Evolutionary conservation across 2,113 vertebrate species (phyloP).

Genomic region (Tonatia bakeri): DNA sequence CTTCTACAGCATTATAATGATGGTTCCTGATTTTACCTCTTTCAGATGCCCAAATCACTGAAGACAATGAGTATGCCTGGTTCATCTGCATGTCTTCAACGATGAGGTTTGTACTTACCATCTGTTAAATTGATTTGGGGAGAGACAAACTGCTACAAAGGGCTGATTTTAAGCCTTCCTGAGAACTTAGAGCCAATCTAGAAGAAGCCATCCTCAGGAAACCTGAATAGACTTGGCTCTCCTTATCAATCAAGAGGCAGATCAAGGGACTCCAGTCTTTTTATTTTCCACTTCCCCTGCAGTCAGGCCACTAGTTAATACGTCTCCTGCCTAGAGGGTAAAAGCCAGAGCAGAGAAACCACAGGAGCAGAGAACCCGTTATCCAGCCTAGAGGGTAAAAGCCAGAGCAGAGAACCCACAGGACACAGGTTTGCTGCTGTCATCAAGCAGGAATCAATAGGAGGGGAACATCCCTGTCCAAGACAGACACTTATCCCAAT

Average conservation of each 20-base stretch:
- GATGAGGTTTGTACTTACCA: not conserved
- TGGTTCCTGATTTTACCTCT: not conserved
- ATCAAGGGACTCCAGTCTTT: not conserved
- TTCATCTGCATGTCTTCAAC: not conserved
- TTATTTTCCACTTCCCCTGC: not conserved
- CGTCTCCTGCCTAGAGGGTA: not conserved
- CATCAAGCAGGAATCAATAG: not conserved
- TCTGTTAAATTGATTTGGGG: not conserved
- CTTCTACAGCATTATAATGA: not conserved
- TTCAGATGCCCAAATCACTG: not conserved
- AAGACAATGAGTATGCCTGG: not conserved
- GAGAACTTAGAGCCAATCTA: not conserved
- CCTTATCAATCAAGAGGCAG: not conserved
- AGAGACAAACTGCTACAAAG: not conserved
- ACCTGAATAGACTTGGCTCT: not conserved
- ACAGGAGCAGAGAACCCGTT: too few species aligned
- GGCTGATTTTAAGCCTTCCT: not conserved
- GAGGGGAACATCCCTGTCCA: not conserved
- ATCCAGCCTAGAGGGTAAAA: not conserved
- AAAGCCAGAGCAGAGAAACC: not conserved
- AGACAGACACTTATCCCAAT: not conserved
- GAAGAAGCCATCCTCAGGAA: not conserved
- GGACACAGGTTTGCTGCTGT: not conserved
- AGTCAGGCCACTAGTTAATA: not conserved
- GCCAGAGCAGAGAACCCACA: not conserved